Base-by-base conservation (phyloP, 2,888 invertebrate species). In the Gymnocheta viridis region DNA sequence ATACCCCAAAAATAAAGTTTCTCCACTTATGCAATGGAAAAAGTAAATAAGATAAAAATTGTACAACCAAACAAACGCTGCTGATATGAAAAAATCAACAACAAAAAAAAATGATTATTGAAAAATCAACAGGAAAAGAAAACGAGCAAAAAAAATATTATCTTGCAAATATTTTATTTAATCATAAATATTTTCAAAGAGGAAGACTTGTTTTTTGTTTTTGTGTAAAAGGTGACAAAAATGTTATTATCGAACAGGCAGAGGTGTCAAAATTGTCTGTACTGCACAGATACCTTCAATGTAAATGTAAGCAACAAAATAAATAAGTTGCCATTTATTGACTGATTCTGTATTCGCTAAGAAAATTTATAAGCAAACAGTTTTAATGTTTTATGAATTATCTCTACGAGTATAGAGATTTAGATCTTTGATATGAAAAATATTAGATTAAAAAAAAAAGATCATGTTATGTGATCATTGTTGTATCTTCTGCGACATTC, bases 11-110 rank as follows among this genome's bases (percentile, higher is more conserved):
- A 73, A 56, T 67, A 77, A 77, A 84, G 77, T 84, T 81, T 84
- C 84, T 67, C 84, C 77, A 73, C 81, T 84, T 84, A 84, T 84
- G 84, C 72, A 84, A 84, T 62, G 69, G 19, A 14, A 62, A 56
- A 41, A 58, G 67, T 27, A 77, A 81, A 69, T 54, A 67, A 56
- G 44, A 56, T 58, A 64, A 60, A 62, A 41, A 51, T 12, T 35
- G 1, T 54, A 73, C 24, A 35, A 10, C 60, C 58, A 70, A 35
- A 44, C 44, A 69, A 69, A 49, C 17, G 24, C 12, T 32, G 32
- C 32, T 49, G 51, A 38, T 47, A 58, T 51, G 41, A 56, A 70
- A 76, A 49, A 70, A 66, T n/a, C n/a, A 58, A 35, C 10, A 49
- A 56, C 5, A 62, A 82, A 47, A 47, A 6, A 14, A n/a, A 29